A percentile compares a stretch with the other conserved stretches of the same genome.
Evolutionary conservation across 2,888 invertebrate species (phyloP).

Genomic region (Bruchidius siliquastri): DNA sequence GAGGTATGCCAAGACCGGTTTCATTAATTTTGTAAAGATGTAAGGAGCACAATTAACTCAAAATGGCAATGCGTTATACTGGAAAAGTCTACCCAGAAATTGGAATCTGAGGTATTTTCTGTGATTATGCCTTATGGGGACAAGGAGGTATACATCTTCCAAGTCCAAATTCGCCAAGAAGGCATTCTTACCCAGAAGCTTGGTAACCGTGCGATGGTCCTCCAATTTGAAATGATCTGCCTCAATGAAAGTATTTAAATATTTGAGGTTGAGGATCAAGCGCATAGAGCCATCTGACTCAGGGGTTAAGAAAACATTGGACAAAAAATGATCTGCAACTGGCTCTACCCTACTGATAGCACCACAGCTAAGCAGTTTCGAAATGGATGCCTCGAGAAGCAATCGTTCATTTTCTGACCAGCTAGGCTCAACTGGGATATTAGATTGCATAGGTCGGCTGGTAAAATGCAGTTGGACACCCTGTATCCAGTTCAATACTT

Average conservation of each 20-base stretch:
- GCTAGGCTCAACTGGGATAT: neutral
- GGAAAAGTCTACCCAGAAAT: neutral
- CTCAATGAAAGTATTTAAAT: slow-evolving; percentile 11
- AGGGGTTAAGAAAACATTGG: slow-evolving; percentile 10
- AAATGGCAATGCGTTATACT: neutral
- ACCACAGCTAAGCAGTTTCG: neutral
- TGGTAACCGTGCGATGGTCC: slow-evolving; percentile 15
- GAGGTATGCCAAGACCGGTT: neutral
- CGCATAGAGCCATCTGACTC: slow-evolving; percentile 12
- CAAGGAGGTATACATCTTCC: too few species aligned
- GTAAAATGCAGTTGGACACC: slow-evolving; percentile 3
- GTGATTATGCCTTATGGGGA: neutral
- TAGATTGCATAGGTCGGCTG: neutral
- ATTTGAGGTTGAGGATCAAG: slow-evolving; percentile 20
- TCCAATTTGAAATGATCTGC: slow-evolving; percentile 23
- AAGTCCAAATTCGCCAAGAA: slow-evolving; percentile 13
- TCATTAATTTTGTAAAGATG: neutral
- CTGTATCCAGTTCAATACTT: slow-evolving; percentile 9
- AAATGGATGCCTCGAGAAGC: neutral
- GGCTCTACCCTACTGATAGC: slow-evolving; percentile 1
- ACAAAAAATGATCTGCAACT: slow-evolving; percentile 6
- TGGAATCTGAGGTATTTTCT: slow-evolving; percentile 2
- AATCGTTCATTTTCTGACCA: neutral
- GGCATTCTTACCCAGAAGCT: neutral
- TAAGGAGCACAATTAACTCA: neutral